phyloP scores from a whole-genome alignment of 2,888 invertebrate genomes.

The Xestia ashworthii region DNA sequence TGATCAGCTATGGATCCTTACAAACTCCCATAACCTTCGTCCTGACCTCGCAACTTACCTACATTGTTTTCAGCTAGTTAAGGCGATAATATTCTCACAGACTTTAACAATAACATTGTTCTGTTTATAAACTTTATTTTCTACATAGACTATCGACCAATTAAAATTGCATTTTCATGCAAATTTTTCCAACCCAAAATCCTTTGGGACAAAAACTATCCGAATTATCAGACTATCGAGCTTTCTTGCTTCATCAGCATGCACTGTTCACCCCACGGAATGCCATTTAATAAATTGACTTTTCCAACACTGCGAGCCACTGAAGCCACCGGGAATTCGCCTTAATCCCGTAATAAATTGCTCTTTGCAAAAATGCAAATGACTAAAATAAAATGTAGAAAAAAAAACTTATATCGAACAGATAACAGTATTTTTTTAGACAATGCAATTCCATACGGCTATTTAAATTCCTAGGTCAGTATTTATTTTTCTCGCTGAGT shows the following conservation, averaged over 20 bases:
- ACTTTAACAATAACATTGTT: neutral
- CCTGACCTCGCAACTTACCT: neutral
- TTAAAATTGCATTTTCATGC: neutral
- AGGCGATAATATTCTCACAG: neutral
- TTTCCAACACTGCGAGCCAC: constrained; percentile 18
- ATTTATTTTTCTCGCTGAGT: constrained; percentile 58
- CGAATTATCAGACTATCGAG: constrained; percentile 16
- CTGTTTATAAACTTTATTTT: neutral
- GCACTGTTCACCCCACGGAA: constrained; percentile 16
- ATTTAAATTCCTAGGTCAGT: constrained; percentile 62
- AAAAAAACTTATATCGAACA: constrained; percentile 42
- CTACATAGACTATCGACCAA: neutral
- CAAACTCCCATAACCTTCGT: neutral
- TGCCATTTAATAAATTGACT: constrained; percentile 49
- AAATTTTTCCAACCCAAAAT: neutral
- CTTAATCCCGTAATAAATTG: constrained; percentile 51
- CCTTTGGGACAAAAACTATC: constrained; percentile 19
- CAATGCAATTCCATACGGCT: constrained; percentile 60
- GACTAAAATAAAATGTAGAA: constrained; percentile 17
- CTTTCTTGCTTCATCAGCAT: constrained; percentile 20
- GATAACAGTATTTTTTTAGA: constrained; percentile 60
- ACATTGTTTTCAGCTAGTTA: neutral
- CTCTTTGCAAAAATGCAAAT: constrained; percentile 45
- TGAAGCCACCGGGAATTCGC: constrained; percentile 32
- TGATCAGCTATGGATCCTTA: neutral